Evolutionary conservation across 1,140 invertebrate species (phyloP).

Genomic region (Leptoteleia sp.): DNA sequence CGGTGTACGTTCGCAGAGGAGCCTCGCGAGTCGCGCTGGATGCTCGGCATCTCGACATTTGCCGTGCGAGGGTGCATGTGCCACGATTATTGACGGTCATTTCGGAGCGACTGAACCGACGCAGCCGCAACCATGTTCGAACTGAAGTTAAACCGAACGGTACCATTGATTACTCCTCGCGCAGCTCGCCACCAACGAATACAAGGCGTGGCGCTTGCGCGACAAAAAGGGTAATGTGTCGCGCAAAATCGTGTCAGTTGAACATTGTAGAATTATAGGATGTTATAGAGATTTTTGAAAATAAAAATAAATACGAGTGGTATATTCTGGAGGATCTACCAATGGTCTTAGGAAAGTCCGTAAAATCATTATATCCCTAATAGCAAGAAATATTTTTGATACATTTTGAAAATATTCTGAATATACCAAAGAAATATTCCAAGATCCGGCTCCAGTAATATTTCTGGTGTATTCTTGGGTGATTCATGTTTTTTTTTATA

Average conservation of each 20-base stretch:
- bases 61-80: neutral
- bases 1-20: neutral
- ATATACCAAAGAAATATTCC: too few species aligned
- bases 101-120: conserved; percentile 4
- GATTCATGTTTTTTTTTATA: too few species aligned
- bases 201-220: conserved; percentile 36
- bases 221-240: neutral
- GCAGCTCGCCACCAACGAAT: conserved; percentile 9
- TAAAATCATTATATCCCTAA: too few species aligned
- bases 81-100: neutral
- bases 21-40: neutral
- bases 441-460: too few species aligned
- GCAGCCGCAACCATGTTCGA: conserved; percentile 41
- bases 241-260: conserved; percentile 1
- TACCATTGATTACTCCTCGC: conserved; percentile 48
- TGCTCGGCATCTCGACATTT: neutral
- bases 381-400: too few species aligned
- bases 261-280: too few species aligned
- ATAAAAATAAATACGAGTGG: too few species aligned
- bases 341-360: too few species aligned
- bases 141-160: conserved; percentile 15
- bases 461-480: too few species aligned
- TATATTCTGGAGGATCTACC: too few species aligned
- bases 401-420: too few species aligned
- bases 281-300: neutral